Percentiles rank a stretch among this genome's conserved stretches.
Evolutionary conservation across 2,113 vertebrate species (phyloP).

Genomic region (Dicaeum eximium): DNA sequence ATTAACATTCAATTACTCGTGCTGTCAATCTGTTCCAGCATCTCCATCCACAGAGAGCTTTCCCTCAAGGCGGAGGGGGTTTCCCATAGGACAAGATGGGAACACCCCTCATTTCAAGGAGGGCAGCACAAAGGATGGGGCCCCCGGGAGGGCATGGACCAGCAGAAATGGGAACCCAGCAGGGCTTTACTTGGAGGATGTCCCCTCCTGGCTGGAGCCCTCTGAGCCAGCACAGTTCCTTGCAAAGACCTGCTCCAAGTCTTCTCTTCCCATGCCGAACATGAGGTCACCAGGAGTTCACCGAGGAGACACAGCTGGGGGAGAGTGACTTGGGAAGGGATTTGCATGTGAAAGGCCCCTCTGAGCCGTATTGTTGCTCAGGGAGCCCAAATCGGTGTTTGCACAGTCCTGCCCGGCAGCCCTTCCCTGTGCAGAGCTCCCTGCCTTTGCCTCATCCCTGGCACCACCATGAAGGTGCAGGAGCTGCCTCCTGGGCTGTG

Average conservation of each 20-base stretch:
- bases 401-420: neutral
- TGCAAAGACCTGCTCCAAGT: neutral
- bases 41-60: neutral
- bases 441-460: neutral
- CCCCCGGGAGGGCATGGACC: neutral
- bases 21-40: neutral
- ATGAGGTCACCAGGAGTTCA: conserved; percentile 60
- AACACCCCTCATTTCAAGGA: neutral
- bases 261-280: neutral
- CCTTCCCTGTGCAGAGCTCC: neutral
- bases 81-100: neutral
- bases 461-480: neutral
- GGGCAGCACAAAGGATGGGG: neutral
- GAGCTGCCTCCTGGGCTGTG: neutral
- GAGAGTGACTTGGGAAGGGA: neutral
- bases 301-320: neutral
- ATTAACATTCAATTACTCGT: neutral
- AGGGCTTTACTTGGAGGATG: neutral
- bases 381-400: neutral
- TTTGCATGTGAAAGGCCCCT: conserved; percentile 61
- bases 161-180: neutral
- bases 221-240: neutral
- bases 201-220: neutral
- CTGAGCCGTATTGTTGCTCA: conserved; percentile 40
- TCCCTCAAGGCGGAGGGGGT: neutral